phyloP scores from a whole-genome alignment of 2,888 invertebrate genomes.

The Rhagophthalmus giganteus region DNA sequence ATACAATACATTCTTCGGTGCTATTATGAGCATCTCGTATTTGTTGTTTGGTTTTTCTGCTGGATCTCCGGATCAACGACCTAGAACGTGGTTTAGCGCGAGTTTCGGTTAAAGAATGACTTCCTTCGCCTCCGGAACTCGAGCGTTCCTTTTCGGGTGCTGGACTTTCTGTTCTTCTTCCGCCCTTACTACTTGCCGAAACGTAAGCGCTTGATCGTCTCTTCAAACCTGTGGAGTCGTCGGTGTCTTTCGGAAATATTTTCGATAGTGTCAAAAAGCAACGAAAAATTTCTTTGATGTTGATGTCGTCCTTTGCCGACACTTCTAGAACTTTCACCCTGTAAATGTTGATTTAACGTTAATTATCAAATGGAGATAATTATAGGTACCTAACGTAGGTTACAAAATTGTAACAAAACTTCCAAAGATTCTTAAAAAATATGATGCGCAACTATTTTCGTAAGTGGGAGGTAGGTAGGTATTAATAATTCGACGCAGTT shows the following conservation, averaged over 20 bases:
- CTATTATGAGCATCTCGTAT: constrained; percentile 68
- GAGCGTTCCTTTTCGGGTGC: constrained; percentile 49
- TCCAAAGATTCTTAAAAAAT: no score
- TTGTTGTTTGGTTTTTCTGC: constrained; percentile 78
- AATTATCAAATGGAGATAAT: no score
- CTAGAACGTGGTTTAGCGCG: constrained; percentile 52
- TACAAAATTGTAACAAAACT: no score
- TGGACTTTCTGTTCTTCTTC: constrained; percentile 54
- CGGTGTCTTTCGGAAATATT: constrained; percentile 65
- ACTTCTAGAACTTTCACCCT: constrained; percentile 77
- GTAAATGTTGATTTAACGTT: no score
- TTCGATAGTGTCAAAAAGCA: constrained; percentile 76
- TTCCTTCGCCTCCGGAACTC: constrained; percentile 38
- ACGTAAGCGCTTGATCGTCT: constrained; percentile 77
- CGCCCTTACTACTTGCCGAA: constrained; percentile 59
- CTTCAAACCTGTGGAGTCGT: constrained; percentile 64
- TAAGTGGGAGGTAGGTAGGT: no score
- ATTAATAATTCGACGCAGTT: no score
- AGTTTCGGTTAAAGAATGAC: constrained; percentile 41
- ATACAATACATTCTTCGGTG: constrained; percentile 71
- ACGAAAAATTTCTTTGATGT: constrained; percentile 79
- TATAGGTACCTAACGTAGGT: no score
- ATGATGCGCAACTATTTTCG: no score
- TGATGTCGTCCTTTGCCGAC: constrained; percentile 78
- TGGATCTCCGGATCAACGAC: constrained; percentile 77